Base-by-base conservation (phyloP, 2,797 vertebrate genomes). In the Melanotaenia parkinsoni region DNA sequence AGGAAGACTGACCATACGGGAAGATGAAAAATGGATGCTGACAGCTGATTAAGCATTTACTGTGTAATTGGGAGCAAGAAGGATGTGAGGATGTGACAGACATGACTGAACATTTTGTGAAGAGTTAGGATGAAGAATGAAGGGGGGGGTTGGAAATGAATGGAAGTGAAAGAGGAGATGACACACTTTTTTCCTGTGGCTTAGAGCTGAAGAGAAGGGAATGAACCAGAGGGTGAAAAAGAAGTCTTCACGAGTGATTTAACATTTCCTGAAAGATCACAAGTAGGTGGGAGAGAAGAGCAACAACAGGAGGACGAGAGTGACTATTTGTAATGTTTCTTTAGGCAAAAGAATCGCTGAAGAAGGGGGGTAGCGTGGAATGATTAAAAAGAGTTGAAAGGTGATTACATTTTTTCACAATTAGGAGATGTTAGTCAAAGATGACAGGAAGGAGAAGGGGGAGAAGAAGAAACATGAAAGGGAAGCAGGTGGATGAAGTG, bases 11-110 rank as follows among this genome's bases (percentile, higher is more conserved):
- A 77, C 79, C 60, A 59, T 67, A 68, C 65, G 64, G 61, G 59
- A 67, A 56, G 80, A 67, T 65, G 51, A 72, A 60, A 68, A 84
- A 85, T 79, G 50, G 63, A 65, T 68, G 70, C 68, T 70, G 76
- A 74, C 76, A 75, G 76, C 83, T 84, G 78, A 89, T 86, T 84
- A 75, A 81, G 68, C 74, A 70, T 86, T 80, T 87, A 67, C 81
- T 54, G 14, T 82, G 72, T 86, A 72, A 80, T 77, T 81, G 67
- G 70, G 40, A 72, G 77, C 64, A 73, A 66, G 72, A 81, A 64
- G 77, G 82, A 86, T 73, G 70, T 67, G 85, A 64, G 77, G 82
- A 86, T 73, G 70, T 67, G 85, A 76, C 86, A 74, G 69, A 77
- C 76, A 76, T 65, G 69, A 83, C 60, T 59, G 81, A 82, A 74